Percentiles rank a stretch among this genome's conserved stretches.
Evolutionary conservation across 1,140 invertebrate genomes (phyloP).

Genomic region (Leptinotarsa texana): DNA sequence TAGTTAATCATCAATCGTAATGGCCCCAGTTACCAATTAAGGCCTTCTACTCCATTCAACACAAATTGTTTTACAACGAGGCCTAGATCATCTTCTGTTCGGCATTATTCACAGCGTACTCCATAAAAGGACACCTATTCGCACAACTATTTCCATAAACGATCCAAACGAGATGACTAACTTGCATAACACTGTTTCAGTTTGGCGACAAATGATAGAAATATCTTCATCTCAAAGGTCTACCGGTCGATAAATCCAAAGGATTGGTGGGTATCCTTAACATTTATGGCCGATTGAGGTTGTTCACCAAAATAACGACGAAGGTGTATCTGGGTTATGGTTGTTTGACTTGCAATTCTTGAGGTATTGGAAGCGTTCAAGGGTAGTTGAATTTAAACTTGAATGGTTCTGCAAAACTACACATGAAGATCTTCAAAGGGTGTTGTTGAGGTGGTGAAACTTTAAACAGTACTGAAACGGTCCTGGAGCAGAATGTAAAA

Average conservation of each 20-base stretch:
- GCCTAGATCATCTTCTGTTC: not conserved
- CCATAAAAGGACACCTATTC: not conserved
- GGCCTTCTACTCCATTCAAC: not conserved
- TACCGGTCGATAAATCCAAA: not conserved
- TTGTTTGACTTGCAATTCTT: too few relatives aligned
- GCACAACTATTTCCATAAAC: not conserved
- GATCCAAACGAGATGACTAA: not conserved
- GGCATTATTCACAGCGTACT: not conserved
- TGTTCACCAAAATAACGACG: not conserved
- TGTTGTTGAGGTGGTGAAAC: too few relatives aligned
- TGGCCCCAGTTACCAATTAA: constrained; percentile 1
- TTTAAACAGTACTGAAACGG: too few relatives aligned
- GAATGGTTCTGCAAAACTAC: too few relatives aligned
- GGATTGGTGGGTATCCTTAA: constrained; percentile 5
- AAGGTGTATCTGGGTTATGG: not conserved
- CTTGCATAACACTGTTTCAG: not conserved
- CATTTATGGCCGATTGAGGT: not conserved
- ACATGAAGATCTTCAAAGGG: too few relatives aligned
- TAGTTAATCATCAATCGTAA: not conserved
- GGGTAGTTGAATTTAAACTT: too few relatives aligned
- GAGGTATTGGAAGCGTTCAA: too few relatives aligned
- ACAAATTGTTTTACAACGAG: not conserved
- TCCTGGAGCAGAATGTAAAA: too few relatives aligned
- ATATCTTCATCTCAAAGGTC: constrained; percentile 8
- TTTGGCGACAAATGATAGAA: not conserved